A percentile compares a stretch with the other conserved stretches of the same genome.
These are phyloP conservation scores for Rhinichthys klamathensis DNA, from an alignment of 2,113 vertebrate species.

Conservation along the genomic window DNA sequence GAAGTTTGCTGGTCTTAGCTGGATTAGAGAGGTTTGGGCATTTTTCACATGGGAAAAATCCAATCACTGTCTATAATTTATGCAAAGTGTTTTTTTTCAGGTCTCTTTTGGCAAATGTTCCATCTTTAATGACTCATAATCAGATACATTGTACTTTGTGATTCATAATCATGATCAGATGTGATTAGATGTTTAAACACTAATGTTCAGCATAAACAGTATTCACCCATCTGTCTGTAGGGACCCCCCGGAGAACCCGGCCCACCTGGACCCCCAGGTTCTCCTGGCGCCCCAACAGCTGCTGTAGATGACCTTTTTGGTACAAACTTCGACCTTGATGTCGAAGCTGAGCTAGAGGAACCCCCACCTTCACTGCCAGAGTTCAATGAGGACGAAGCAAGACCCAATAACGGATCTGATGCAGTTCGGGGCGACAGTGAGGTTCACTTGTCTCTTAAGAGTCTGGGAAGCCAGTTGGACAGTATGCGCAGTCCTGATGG, in stretches of 20 bases:
- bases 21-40: background rate
- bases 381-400: conserved; percentile 89
- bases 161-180: background rate
- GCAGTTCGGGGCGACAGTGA: conserved; percentile 79
- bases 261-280: conserved; percentile 87
- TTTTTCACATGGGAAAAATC: background rate
- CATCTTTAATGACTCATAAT: background rate
- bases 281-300: conserved; percentile 88
- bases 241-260: conserved; percentile 91
- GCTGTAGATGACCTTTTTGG: conserved; percentile 84
- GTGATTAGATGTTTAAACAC: background rate
- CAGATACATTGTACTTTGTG: background rate
- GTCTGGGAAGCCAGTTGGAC: conserved; percentile 89
- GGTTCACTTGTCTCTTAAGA: conserved; percentile 88
- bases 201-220: background rate
- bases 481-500: conserved; percentile 92
- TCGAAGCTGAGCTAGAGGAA: conserved; percentile 40
- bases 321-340: conserved; percentile 79
- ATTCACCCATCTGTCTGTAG: conserved; percentile 56
- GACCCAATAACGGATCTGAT: conserved; percentile 75
- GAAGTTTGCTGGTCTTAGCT: background rate
- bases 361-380: conserved; percentile 82
- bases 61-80: background rate
- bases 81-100: background rate
- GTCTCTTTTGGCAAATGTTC: background rate